Evolutionary conservation across 2,113 vertebrate species (phyloP).

Genomic region (Panthera leo): DNA sequence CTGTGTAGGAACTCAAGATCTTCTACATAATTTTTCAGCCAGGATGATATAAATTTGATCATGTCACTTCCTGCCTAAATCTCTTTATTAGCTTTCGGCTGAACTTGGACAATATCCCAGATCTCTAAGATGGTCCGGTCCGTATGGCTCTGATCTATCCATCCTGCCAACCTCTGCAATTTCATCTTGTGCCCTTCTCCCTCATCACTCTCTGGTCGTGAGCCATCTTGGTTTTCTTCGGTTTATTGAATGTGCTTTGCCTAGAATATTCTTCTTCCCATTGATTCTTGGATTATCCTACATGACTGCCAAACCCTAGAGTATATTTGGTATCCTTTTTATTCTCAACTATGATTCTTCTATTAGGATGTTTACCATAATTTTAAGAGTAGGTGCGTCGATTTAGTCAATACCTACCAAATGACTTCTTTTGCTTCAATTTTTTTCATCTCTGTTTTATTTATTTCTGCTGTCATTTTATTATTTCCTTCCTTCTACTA

Average conservation of each 20-base stretch:
- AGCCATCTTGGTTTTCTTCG: background rate
- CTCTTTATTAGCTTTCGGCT: background rate
- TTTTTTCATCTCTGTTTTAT: background rate
- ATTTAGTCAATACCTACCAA: background rate
- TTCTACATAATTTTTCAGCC: background rate
- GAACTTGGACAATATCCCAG: background rate
- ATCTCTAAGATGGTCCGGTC: background rate
- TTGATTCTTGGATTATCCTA: background rate
- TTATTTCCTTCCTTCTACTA: background rate
- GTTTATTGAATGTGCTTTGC: background rate
- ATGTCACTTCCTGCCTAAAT: background rate
- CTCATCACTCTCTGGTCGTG: background rate
- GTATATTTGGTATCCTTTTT: background rate
- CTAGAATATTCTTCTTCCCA: background rate
- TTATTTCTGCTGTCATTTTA: background rate
- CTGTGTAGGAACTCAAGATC: background rate
- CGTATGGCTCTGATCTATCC: accelerated
- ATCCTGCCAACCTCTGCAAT: background rate
- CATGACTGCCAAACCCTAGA: background rate
- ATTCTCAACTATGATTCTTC: background rate
- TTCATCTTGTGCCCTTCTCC: background rate
- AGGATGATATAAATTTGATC: background rate
- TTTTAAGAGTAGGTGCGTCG: background rate
- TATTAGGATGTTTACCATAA: background rate
- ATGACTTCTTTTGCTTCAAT: background rate